Conservation (phyloP, 2,888 invertebrate genomes). For the Gerosis bhagava region DNA sequence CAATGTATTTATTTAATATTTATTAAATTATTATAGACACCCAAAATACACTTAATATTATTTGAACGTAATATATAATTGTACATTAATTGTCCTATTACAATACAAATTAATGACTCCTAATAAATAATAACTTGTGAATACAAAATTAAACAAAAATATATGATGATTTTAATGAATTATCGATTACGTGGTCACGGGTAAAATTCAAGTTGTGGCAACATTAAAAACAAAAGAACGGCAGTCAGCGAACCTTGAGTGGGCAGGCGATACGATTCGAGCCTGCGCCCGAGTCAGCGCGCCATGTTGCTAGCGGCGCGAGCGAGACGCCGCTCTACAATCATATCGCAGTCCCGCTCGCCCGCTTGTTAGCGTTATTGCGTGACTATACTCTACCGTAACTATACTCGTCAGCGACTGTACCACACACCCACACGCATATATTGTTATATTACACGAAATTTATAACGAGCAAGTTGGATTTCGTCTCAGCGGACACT, state of each 20-base stretch:
- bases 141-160: too few species aligned
- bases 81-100: too few species aligned
- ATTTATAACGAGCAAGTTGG: slow-evolving; percentile 79
- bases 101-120: too few species aligned
- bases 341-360: slow-evolving; percentile 48
- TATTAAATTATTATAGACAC: too few species aligned
- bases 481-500: slow-evolving; percentile 74
- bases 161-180: too few species aligned
- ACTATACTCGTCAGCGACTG: slow-evolving; percentile 79
- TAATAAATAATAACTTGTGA: too few species aligned
- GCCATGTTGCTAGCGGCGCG: slow-evolving; percentile 74
- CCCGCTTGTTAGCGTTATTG: slow-evolving; percentile 82
- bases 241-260: slow-evolving; percentile 85
- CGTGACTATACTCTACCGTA: slow-evolving; percentile 59
- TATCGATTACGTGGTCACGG: slow-evolving; percentile 6
- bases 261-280: slow-evolving; percentile 84
- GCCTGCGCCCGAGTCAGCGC: slow-evolving; percentile 84
- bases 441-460: slow-evolving; percentile 80
- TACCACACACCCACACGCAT: slow-evolving; percentile 77
- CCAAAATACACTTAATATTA: too few species aligned
- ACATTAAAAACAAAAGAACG: slow-evolving; percentile 82
- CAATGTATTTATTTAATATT: too few species aligned
- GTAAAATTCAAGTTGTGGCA: slow-evolving; percentile 53
- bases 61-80: too few species aligned
- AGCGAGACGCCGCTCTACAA: slow-evolving; percentile 58